Conservation (phyloP, 92 coral and sea anemone genomes). For the Palythoa heliodiscus region DNA sequence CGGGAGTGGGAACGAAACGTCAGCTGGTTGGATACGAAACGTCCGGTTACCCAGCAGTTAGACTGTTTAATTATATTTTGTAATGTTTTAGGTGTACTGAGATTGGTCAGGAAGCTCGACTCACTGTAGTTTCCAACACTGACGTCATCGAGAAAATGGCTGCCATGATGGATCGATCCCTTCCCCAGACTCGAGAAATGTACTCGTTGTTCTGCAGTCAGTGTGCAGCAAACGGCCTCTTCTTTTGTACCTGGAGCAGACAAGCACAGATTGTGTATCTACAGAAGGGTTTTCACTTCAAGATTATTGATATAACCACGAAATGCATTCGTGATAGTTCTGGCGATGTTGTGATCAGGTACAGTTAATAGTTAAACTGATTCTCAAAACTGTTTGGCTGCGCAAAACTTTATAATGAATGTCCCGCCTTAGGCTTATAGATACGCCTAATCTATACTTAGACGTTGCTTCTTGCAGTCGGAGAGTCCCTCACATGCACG, state of each 20-base stretch:
- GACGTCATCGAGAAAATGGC: slow-evolving; percentile 57
- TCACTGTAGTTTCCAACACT: slow-evolving; percentile 53
- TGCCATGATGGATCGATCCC: slow-evolving; percentile 56
- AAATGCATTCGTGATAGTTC: slow-evolving; percentile 43
- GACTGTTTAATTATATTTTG: too few relatives aligned
- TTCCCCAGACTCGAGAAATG: slow-evolving; percentile 30
- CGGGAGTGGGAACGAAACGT: too few relatives aligned
- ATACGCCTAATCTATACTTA: too few relatives aligned
- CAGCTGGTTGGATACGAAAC: too few relatives aligned
- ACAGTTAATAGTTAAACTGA: background rate
- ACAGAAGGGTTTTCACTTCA: slow-evolving; percentile 50
- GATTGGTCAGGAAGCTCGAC: slow-evolving; percentile 46
- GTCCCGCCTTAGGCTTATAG: too few relatives aligned
- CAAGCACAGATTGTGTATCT: slow-evolving; percentile 45
- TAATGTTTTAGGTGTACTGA: slow-evolving; percentile 52
- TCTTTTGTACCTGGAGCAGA: slow-evolving; percentile 38
- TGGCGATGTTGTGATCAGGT: slow-evolving; percentile 66
- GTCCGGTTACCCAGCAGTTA: too few relatives aligned
- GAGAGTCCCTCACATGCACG: background rate
- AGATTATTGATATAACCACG: slow-evolving; percentile 57
- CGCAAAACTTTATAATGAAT: too few relatives aligned
- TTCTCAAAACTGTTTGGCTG: background rate
- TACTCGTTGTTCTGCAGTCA: slow-evolving; percentile 70
- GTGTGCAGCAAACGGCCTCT: slow-evolving; percentile 62
- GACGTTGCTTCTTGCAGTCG: too few relatives aligned